Evolutionary conservation across 2,888 invertebrate species (phyloP).

Genomic region (Aspidiotus rigidus): DNA sequence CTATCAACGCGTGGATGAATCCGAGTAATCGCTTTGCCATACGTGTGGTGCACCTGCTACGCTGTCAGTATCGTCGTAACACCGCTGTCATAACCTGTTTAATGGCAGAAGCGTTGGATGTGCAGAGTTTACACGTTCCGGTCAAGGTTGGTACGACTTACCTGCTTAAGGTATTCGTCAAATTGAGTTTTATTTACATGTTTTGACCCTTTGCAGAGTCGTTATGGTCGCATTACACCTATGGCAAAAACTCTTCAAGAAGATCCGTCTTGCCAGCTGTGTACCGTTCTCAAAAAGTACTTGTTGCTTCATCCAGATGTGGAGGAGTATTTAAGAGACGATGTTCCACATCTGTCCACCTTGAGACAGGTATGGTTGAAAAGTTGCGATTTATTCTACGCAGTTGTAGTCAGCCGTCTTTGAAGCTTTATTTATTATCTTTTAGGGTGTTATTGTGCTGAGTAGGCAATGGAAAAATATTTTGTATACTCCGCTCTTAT

Average conservation of each 20-base stretch:
- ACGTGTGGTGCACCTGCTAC: constrained; percentile 68
- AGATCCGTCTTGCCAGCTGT: constrained; percentile 90
- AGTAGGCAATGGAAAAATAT: constrained; percentile 96
- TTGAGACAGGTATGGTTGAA: constrained; percentile 62
- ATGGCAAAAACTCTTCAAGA: constrained; percentile 84
- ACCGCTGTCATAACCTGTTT: constrained; percentile 85
- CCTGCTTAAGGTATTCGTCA: neutral
- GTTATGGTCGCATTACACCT: constrained; percentile 78
- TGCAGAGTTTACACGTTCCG: constrained; percentile 70
- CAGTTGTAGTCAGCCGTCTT: neutral
- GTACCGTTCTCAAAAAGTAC: constrained; percentile 77
- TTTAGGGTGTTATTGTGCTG: constrained; percentile 84
- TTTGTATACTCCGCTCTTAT: constrained; percentile 79
- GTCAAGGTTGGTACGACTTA: constrained; percentile 52
- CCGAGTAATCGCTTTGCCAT: constrained; percentile 84
- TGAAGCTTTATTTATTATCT: neutral
- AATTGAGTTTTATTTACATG: neutral
- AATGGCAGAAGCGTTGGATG: constrained; percentile 89
- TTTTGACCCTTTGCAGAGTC: constrained; percentile 54
- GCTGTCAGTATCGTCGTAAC: constrained; percentile 66
- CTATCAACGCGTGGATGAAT: constrained; percentile 97
- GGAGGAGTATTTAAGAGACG: constrained; percentile 74
- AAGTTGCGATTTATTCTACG: neutral
- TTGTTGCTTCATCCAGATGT: constrained; percentile 68
- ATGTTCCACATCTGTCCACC: constrained; percentile 78